A percentile compares a stretch with the other conserved stretches of the same genome.
phyloP scores from a whole-genome alignment of 2,888 invertebrate species.

The Nebria salina region DNA sequence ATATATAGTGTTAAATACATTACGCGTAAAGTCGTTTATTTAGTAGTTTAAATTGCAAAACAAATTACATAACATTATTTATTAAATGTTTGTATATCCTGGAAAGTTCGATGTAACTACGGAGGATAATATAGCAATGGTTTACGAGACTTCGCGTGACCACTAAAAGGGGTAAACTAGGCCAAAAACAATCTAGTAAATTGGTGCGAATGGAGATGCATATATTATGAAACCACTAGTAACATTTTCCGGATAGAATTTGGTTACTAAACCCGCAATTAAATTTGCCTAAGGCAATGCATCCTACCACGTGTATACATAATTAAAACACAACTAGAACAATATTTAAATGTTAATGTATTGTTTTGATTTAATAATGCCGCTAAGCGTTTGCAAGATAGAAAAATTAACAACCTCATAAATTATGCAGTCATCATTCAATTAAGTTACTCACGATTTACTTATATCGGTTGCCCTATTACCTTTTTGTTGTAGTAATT shows the following conservation, averaged over 20 bases:
- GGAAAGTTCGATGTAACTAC: no score
- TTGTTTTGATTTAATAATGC: neutral
- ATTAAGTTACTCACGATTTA: neutral
- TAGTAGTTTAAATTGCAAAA: no score
- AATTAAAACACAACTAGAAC: neutral
- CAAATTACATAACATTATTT: no score
- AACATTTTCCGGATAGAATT: neutral
- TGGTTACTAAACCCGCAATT: neutral
- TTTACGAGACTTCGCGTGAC: neutral
- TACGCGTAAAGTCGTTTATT: no score
- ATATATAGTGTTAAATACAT: no score
- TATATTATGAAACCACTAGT: neutral
- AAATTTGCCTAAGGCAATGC: neutral
- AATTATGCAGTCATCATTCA: neutral
- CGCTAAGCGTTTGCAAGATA: neutral
- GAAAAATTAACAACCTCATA: neutral
- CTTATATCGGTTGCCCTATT: no score
- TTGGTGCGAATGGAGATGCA: neutral
- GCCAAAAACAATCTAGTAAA: neutral
- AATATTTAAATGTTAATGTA: neutral
- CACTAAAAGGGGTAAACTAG: neutral
- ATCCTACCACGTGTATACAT: neutral
- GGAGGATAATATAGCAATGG: neutral
- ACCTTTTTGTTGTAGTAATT: neutral
- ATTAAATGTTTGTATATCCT: neutral